A percentile compares a stretch with the other conserved stretches of the same genome.
Conservation (phyloP, 92 coral and sea anemone species). For the Siderastrea siderea region DNA sequence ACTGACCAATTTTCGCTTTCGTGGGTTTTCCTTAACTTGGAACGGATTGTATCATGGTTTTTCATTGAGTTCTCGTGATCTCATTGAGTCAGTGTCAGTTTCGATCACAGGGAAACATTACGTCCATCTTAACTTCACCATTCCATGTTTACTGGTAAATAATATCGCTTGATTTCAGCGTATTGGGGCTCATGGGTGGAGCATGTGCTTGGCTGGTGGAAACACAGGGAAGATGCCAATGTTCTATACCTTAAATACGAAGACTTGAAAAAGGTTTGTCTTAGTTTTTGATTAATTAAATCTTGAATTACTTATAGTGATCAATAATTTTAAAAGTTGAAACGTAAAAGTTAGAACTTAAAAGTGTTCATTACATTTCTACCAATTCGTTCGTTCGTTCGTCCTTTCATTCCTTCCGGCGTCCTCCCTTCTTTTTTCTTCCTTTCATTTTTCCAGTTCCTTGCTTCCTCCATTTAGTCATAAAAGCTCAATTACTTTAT, state of each 20-base stretch:
- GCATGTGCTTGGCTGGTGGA: constrained; percentile 71
- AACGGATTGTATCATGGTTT: no score
- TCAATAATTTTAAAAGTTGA: neutral
- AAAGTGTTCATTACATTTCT: no score
- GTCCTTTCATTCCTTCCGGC: no score
- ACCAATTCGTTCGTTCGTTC: no score
- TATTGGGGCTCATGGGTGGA: constrained; percentile 59
- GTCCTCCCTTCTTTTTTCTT: no score
- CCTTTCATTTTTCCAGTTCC: neutral
- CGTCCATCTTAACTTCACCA: neutral
- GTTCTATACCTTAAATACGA: constrained; percentile 65
- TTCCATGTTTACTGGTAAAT: neutral
- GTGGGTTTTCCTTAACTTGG: no score
- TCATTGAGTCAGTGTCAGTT: neutral
- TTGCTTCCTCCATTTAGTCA: neutral
- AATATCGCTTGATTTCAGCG: constrained; percentile 13
- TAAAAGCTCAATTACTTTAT: neutral
- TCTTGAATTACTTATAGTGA: no score
- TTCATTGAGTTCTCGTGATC: neutral
- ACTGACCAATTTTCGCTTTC: no score
- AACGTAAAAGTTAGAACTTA: neutral
- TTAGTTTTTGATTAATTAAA: no score
- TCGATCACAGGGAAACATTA: no score
- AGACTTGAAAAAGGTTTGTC: constrained; percentile 62
- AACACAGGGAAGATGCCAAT: constrained; percentile 43